phyloP scores from a whole-genome alignment of 2,888 invertebrate species.

The Parnassius mnemosyne region DNA sequence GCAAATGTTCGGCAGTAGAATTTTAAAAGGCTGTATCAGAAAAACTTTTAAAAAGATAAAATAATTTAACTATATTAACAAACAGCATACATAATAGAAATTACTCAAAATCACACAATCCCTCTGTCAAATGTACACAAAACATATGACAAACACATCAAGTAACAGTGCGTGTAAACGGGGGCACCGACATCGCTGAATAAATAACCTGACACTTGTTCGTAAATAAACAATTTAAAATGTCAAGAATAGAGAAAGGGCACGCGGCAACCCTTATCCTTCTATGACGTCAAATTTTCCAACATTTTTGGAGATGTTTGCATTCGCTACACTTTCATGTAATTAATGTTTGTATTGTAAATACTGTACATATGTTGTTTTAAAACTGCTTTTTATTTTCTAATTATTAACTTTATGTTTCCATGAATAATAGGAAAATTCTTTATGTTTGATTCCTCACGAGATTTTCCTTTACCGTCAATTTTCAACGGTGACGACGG shows the following conservation, averaged over 20 bases:
- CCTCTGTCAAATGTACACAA: constrained; percentile 1
- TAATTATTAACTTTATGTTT: no score
- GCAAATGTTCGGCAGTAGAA: no score
- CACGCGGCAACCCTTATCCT: constrained; percentile 65
- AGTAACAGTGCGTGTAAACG: constrained; percentile 31
- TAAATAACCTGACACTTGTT: constrained; percentile 78
- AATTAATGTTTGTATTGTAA: no score
- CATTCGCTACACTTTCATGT: constrained; percentile 30
- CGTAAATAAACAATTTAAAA: constrained; percentile 80
- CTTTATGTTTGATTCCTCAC: no score
- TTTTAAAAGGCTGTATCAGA: no score
- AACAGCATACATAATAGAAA: not conserved
- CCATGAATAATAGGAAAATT: no score
- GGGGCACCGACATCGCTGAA: constrained; percentile 51
- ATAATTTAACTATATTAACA: no score
- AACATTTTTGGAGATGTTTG: constrained; percentile 68
- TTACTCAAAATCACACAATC: constrained; percentile 6
- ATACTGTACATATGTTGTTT: no score
- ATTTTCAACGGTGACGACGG: no score
- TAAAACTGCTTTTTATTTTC: no score
- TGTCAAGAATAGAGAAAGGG: constrained; percentile 77
- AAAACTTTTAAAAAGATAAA: no score
- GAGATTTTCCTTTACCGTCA: no score
- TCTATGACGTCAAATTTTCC: constrained; percentile 69
- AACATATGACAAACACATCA: constrained; percentile 28